These are phyloP conservation scores for Platichthys stellatus DNA, from an alignment of 2,113 vertebrate species.

Conservation along the genomic window DNA sequence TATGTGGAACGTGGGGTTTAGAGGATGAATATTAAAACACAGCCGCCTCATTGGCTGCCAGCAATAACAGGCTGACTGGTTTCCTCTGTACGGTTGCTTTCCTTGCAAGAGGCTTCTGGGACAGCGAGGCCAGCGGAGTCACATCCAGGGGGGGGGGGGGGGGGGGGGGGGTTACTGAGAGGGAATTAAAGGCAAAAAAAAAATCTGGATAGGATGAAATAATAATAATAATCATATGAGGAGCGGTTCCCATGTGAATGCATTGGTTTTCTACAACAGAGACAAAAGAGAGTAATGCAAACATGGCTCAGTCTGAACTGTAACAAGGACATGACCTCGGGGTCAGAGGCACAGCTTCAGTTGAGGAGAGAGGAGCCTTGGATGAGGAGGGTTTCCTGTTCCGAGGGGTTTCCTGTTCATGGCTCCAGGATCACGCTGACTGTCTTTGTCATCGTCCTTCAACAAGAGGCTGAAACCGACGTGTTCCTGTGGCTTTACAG, in stretches of 20 bases:
- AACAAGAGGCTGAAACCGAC: conserved; percentile 2
- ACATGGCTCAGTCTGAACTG: conserved; percentile 1
- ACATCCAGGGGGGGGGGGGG: conserved; percentile 5
- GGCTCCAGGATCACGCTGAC: neutral
- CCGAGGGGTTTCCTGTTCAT: conserved; percentile 3
- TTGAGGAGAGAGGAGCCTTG: neutral
- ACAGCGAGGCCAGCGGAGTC: conserved; percentile 31
- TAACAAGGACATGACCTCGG: conserved; percentile 13
- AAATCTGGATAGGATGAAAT: conserved; percentile 7
- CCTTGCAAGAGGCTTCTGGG: conserved; percentile 48
- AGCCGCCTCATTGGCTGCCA: conserved; percentile 68
- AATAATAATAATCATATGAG: conserved; percentile 11
- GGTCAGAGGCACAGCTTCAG: conserved; percentile 33
- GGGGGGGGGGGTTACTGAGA: conserved; percentile 7
- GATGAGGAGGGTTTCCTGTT: neutral
- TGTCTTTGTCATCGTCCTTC: conserved; percentile 40
- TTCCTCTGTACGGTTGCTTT: conserved; percentile 77
- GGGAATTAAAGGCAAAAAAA: conserved; percentile 17
- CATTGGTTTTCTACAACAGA: neutral
- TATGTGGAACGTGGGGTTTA: conserved; percentile 71
- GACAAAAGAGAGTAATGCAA: conserved; percentile 4
- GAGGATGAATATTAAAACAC: conserved; percentile 80
- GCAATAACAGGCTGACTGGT: conserved; percentile 77
- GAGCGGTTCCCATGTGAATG: conserved; percentile 30
- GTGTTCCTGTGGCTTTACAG: conserved; percentile 15